Conservation (phyloP, 2,888 invertebrate genomes). For the Siphonodentalium dalli region DNA sequence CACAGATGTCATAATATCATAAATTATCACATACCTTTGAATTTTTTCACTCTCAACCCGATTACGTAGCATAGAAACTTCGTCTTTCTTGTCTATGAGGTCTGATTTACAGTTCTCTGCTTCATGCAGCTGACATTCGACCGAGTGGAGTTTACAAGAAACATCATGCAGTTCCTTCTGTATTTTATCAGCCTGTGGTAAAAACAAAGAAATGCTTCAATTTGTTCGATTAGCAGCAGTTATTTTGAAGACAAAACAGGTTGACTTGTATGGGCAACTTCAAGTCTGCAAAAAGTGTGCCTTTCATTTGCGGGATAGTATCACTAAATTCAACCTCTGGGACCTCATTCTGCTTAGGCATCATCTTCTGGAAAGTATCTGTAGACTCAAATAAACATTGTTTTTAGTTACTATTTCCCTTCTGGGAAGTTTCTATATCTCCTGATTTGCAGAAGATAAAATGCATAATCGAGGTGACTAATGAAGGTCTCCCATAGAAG, state of each 20-base stretch:
- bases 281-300: background rate
- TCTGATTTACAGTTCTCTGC: conserved; percentile 42
- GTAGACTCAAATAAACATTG: too few species aligned
- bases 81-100: conserved; percentile 48
- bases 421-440: too few species aligned
- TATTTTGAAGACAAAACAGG: background rate
- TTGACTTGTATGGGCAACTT: background rate
- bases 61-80: conserved; percentile 43
- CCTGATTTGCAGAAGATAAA: too few species aligned
- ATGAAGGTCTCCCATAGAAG: too few species aligned
- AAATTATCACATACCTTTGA: conserved; percentile 53
- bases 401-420: too few species aligned
- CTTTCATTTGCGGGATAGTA: too few species aligned
- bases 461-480: too few species aligned
- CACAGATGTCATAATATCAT: background rate
- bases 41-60: conserved; percentile 56
- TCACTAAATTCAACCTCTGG: too few species aligned
- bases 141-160: conserved; percentile 38
- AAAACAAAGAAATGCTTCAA: too few species aligned
- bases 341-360: too few species aligned
- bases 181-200: conserved; percentile 41
- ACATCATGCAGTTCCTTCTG: conserved; percentile 47
- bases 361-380: too few species aligned
- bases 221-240: background rate
- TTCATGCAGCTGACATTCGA: conserved; percentile 42